Base-by-base conservation (phyloP, 2,113 vertebrate species). In the Phaethon lepturus region DNA sequence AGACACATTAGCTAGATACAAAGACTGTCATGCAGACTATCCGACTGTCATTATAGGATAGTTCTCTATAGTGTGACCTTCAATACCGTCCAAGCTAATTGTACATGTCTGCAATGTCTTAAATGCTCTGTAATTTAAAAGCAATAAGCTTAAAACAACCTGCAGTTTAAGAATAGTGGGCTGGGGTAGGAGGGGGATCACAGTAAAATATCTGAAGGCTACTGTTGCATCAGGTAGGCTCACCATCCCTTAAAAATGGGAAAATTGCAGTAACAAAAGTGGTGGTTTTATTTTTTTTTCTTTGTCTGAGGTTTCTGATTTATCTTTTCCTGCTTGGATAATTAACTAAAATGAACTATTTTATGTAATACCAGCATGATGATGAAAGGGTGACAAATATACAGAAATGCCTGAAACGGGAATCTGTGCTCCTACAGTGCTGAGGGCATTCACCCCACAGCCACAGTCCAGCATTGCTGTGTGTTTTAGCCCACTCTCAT, bases 141-240 rank as follows among this genome's bases (percentile, higher is more conserved):
- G 60, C 45, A 86, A 77, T 67, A 81, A 74, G 33, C 47, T 95
- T 95, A 74, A 93, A 94, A 88, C 78, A 91, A 91, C 73, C 35
- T 33, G 11, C 17, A 78, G 62, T 55, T 92, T 89, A 86, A 89
- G 40, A 81, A 60, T 4, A 92, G 38, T 17, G 55, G 50, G 14
- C 6, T 40, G 14, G 13, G 17, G 7, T 38, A 38, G 7, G 13
- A 14, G 2, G 13, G 7, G 5, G 5, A n/a, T 24, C 33, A 60
- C 17, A 42, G 49, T 29, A 79, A 75, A 92, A 31, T 26, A 35
- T 17, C 26, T 31, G n/a, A 66, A 66, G 50, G 33, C 6, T 63
- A 74, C 33, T 12, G 17, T 13, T 87, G n/a, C 86, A 86, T 47
- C 50, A 67, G 28, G 28, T 10, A 63, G 31, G 22, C 24, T 62